Base-by-base conservation (phyloP, 2,113 vertebrate species). In the Ivindomyrus marchei region DNA sequence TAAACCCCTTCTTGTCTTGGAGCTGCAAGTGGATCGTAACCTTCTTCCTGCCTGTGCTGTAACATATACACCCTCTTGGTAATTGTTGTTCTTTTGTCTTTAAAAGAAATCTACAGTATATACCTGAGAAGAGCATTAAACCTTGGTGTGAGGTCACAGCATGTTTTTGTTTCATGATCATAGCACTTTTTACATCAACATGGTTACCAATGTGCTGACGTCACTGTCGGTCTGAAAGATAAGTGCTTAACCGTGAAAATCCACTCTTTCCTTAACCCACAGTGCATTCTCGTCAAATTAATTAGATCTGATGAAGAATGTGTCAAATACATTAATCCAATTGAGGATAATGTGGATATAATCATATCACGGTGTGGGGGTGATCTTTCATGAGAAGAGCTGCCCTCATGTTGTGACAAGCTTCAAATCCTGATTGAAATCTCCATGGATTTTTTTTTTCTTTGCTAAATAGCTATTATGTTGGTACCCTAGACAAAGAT, bases 241-340 rank as follows among this genome's bases (percentile, higher is more conserved):
- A 74, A 74, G 74, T 39, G 74, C 13, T 42, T 80, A 19, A 80
- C 74, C 74, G 10, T 80, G 74, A 80, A 80, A 80, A 80, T 24
- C 36, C 42, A 24, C 36, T 85, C 83, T 10, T 24, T 47, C 45
- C 45, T 85, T 85, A 85, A 85, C 83, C 83, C 39, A 85, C 42
- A 47, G 24, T 85, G 39, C 45, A 47, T 85, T n/a, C 39, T 85
- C 21, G 8, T 45, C 83, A 85, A 47, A 45, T 85, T 85, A 85
- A 85, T 85, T 85, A 85, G 17, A 47, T 85, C 45, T 85, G 83
- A 85, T 85, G 42, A 85, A 85, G 45, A 85, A 46, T 85, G 83
- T 85, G 83, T 85, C 83, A 85, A 85, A 85, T 85, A 85, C 45
- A 46, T 85, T 45, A 85, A 85, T 85, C 83, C 83, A 85, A 45